These are phyloP conservation scores for Takifugu rubripes DNA, from an alignment of 2,797 vertebrate species.

Conservation along the genomic window DNA sequence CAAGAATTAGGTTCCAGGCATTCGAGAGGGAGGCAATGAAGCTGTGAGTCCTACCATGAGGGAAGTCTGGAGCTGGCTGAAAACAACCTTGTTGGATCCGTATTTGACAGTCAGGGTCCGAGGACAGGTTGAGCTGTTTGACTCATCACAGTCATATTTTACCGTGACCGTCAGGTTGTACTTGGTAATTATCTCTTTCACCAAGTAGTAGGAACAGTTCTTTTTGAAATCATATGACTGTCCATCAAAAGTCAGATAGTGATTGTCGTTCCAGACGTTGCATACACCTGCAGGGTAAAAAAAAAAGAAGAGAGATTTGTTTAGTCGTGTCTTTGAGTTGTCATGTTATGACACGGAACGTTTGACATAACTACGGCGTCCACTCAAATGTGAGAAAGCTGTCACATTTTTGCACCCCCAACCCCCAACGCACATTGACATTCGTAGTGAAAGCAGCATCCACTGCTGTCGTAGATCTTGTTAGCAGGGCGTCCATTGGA, in stretches of 20 bases:
- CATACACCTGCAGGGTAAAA: constrained; percentile 77
- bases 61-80: constrained; percentile 41
- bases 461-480: constrained; percentile 63
- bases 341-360: no score
- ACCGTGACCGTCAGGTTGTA: constrained; percentile 74
- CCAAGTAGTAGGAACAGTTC: constrained; percentile 84
- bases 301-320: not conserved
- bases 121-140: constrained; percentile 47
- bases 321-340: not conserved
- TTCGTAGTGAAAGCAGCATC: constrained; percentile 82
- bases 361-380: no score
- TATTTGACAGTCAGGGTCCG: constrained; percentile 74
- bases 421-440: constrained; percentile 75
- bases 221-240: constrained; percentile 77
- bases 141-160: constrained; percentile 70
- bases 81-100: constrained; percentile 65
- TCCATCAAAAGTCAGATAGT: constrained; percentile 87
- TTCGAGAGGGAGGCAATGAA: no score
- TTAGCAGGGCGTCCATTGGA: constrained; percentile 72
- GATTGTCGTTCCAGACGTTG: constrained; percentile 76
- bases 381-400: not conserved
- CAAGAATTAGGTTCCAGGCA: no score
- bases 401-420: not conserved
- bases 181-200: constrained; percentile 77
- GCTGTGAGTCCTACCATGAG: no score